Evolutionary conservation across 2,797 vertebrate genomes (phyloP), one percentile per base, ranked within the genome.

Genomic region (Ctenopoma kingsleyae): DNA sequence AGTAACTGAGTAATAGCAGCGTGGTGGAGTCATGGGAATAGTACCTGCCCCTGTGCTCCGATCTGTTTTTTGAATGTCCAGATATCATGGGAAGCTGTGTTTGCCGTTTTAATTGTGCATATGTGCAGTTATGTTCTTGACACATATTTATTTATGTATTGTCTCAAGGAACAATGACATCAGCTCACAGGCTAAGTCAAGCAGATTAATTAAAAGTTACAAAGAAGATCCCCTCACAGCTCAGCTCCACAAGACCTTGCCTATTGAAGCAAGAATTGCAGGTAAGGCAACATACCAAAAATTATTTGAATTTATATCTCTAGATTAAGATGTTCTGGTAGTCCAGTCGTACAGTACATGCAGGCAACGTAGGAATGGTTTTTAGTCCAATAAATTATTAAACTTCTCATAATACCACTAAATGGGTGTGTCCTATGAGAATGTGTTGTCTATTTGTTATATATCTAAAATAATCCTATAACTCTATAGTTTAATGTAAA

Each of bases 231-330:
- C 93, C 50, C 63, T 95, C 67, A 77, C 91, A 7, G 71, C 80
- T 8, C 89, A 89, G 55, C 79, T 96, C 54, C 91, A 94, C 56
- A 87, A 92, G 76, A 93, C 96, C 35, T 74, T 96, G 78, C 90
- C 90, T 41, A 86, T 96, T 72, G 95, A 97, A 25, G 90, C 92
- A 32, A 87, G 93, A 51, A 90, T 96, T 81, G 90, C 93, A 93
- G 95, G 96, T 97, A 76, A 72, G 78, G 8, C 3, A 11, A 1
- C 1, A 47, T 5, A 47, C 12, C 15, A 40, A 40, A 5, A 40
- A 11, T 16, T 3, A 2, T 7, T 3, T 4, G 40, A 6, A 17
- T 17, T 41, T 17, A 41, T 43, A 17, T 17, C 15, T 43, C 6
- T 43, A 43, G 2, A 43, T 17, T 17, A 8, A 0, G 17, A 43